These are phyloP conservation scores for Ara ararauna DNA, from an alignment of 2,797 vertebrate species.

Conservation along the genomic window DNA sequence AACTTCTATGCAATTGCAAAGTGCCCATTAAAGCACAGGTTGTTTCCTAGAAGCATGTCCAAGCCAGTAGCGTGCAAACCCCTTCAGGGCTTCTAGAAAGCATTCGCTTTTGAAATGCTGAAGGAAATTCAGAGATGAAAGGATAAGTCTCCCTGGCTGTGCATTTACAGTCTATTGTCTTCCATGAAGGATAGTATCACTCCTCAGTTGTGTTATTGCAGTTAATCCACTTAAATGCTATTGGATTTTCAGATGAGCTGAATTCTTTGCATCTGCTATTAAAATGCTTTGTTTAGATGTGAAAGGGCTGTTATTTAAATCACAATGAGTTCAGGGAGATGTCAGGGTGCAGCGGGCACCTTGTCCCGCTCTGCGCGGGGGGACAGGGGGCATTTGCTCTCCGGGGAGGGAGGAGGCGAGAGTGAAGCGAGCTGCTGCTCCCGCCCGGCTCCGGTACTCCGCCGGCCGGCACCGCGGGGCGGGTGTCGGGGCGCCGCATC, in stretches of 20 bases:
- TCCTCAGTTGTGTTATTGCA: conserved; percentile 71
- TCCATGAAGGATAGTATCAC: conserved; percentile 69
- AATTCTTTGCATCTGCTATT: conserved; percentile 72
- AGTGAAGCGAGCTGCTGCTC: background rate
- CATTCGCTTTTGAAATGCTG: conserved; percentile 75
- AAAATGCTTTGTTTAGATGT: conserved; percentile 64
- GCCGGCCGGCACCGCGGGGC: background rate
- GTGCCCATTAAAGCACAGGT: conserved; percentile 75
- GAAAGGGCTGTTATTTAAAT: conserved; percentile 69
- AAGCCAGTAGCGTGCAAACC: conserved; percentile 68
- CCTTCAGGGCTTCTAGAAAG: conserved; percentile 61
- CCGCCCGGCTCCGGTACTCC: background rate
- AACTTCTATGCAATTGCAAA: conserved; percentile 67
- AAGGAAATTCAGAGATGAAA: conserved; percentile 74
- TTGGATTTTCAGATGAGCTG: conserved; percentile 72
- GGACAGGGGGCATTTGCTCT: background rate
- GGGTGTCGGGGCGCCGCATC: background rate
- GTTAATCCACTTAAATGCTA: conserved; percentile 79
- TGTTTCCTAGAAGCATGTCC: conserved; percentile 71
- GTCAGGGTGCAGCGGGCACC: conserved; percentile 55
- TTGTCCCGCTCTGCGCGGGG: conserved; percentile 25
- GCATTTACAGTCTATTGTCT: conserved; percentile 76
- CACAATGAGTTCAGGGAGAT: conserved; percentile 68
- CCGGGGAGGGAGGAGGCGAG: background rate
- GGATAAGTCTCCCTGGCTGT: conserved; percentile 59